Percentiles rank a stretch among this genome's conserved stretches.
phyloP scores from a whole-genome alignment of 2,797 vertebrate species.

The Oryzias sinensis region DNA sequence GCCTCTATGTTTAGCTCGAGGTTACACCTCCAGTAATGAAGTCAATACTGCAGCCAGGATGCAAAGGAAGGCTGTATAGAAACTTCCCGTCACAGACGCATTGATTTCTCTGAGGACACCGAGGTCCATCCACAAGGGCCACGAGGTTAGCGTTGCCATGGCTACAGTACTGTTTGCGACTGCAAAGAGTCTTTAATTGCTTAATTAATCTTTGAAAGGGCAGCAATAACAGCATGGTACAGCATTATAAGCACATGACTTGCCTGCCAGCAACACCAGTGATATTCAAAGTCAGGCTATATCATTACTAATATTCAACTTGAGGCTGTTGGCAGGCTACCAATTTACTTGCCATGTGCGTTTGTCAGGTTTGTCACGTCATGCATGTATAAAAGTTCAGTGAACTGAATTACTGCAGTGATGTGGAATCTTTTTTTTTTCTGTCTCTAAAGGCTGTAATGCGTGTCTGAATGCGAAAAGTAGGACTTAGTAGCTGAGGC shows the following conservation, averaged over 20 bases:
- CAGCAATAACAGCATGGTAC: slow-evolving; percentile 54
- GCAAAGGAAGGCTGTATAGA: slow-evolving; percentile 25
- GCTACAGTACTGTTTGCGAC: slow-evolving; percentile 28
- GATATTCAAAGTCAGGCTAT: slow-evolving; percentile 39
- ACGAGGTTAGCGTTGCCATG: slow-evolving; percentile 47
- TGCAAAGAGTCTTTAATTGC: slow-evolving; percentile 56
- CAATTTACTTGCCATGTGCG: slow-evolving; percentile 66
- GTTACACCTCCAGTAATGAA: slow-evolving; percentile 61
- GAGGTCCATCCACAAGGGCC: slow-evolving; percentile 24
- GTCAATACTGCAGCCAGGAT: slow-evolving; percentile 50
- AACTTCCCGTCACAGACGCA: slow-evolving; percentile 57
- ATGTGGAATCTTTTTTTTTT: slow-evolving; percentile 25
- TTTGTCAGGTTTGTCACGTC: slow-evolving; percentile 60
- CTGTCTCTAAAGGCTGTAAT: slow-evolving; percentile 8
- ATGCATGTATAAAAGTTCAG: slow-evolving; percentile 60
- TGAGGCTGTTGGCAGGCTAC: slow-evolving; percentile 59
- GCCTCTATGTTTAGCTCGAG: slow-evolving; percentile 25
- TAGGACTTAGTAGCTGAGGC: slow-evolving; percentile 8
- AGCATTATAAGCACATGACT: slow-evolving; percentile 65
- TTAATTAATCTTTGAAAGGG: slow-evolving; percentile 67
- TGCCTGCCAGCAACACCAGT: slow-evolving; percentile 57
- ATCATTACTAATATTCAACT: slow-evolving; percentile 51
- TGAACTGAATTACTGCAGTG: slow-evolving; percentile 53
- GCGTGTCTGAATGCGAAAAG: slow-evolving; percentile 5
- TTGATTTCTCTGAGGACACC: slow-evolving; percentile 57